phyloP scores from a whole-genome alignment of 2,888 invertebrate species.

The Diarsia mendica region DNA sequence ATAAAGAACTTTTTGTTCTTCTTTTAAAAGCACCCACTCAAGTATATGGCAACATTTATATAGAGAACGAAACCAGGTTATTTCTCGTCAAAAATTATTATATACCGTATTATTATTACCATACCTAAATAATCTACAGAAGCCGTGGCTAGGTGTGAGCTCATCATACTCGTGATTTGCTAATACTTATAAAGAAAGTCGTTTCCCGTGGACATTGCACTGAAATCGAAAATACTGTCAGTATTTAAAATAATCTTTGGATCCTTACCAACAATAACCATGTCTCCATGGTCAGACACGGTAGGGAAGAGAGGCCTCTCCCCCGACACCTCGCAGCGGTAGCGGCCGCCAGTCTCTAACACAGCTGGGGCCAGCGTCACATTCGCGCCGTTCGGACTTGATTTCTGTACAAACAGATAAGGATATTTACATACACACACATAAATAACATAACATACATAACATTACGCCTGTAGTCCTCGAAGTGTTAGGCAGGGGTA shows the following conservation, averaged over 20 bases:
- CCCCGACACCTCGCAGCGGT: conserved; percentile 94
- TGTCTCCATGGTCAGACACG: conserved; percentile 93
- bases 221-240: background rate
- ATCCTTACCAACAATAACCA: conserved; percentile 93
- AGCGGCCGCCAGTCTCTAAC: conserved; percentile 93
- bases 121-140: background rate
- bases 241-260: too few relatives aligned
- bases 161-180: background rate
- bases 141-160: background rate
- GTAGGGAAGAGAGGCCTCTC: conserved; percentile 95
- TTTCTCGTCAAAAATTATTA: background rate
- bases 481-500: too few relatives aligned
- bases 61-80: too few relatives aligned
- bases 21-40: background rate
- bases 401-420: conserved; percentile 83
- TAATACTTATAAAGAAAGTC: background rate
- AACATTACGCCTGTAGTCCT: too few relatives aligned
- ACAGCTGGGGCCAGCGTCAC: conserved; percentile 92
- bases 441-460: background rate
- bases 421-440: background rate
- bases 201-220: background rate
- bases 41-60: background rate
- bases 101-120: too few relatives aligned
- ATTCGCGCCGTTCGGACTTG: conserved; percentile 91
- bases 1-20: background rate